These are phyloP conservation scores for Episyrphus balteatus DNA, from an alignment of 1,140 invertebrate genomes.

Conservation along the genomic window DNA sequence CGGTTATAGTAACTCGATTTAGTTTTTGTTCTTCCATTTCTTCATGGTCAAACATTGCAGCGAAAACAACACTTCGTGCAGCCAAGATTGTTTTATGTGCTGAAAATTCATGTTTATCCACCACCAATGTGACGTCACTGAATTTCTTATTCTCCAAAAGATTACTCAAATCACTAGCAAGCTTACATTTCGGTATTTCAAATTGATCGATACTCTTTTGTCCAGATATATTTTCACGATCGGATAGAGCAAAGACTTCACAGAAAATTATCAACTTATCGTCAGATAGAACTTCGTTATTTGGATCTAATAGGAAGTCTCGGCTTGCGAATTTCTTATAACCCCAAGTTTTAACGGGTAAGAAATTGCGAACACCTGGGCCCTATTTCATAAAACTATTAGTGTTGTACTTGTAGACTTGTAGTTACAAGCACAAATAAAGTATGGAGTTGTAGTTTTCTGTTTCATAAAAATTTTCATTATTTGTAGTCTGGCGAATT, in stretches of 20 bases:
- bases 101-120: neutral
- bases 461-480: too few species aligned
- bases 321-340: constrained; percentile 61
- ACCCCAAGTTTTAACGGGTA: constrained; percentile 62
- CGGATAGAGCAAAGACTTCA: constrained; percentile 52
- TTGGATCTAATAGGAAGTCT: constrained; percentile 56
- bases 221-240: constrained; percentile 48
- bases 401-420: too few species aligned
- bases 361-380: constrained; percentile 43
- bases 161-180: constrained; percentile 2
- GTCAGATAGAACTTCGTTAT: constrained; percentile 51
- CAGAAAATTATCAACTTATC: constrained; percentile 61
- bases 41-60: constrained; percentile 7
- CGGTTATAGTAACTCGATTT: constrained; percentile 5
- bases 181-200: neutral
- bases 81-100: constrained; percentile 3
- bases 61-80: constrained; percentile 9
- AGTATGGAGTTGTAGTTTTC: too few species aligned
- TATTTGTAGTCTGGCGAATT: too few species aligned
- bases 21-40: constrained; percentile 4
- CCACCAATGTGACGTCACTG: constrained; percentile 1
- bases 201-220: constrained; percentile 20
- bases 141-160: constrained; percentile 2
- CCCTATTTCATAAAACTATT: too few species aligned
- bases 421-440: too few species aligned